Conservation (phyloP, 1,140 invertebrate genomes). For the Dreissena rostriformis region DNA sequence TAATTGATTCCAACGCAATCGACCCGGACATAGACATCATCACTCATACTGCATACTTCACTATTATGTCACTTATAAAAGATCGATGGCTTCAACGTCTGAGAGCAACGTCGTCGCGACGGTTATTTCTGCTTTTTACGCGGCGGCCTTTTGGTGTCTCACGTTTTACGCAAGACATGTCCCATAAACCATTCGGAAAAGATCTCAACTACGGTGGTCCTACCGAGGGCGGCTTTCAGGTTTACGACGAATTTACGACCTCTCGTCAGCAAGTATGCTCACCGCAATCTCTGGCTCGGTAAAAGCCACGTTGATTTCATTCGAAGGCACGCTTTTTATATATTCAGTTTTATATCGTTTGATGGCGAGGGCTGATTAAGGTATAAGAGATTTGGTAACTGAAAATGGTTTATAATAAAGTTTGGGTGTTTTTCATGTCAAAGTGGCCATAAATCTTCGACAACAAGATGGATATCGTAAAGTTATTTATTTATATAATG, state of each 20-base stretch:
- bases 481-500: neutral
- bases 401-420: slow-evolving; percentile 4
- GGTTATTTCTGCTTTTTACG: too few relatives aligned
- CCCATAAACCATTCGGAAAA: slow-evolving; percentile 41
- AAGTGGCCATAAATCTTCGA: slow-evolving; percentile 31
- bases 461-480: slow-evolving; percentile 11
- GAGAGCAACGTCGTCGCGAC: too few relatives aligned
- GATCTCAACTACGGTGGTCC: slow-evolving; percentile 40
- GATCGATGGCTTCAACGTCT: too few relatives aligned
- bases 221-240: slow-evolving; percentile 37
- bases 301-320: slow-evolving; percentile 27
- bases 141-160: too few relatives aligned
- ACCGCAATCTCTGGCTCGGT: slow-evolving; percentile 12
- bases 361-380: slow-evolving; percentile 29
- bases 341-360: slow-evolving; percentile 26
- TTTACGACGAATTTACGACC: slow-evolving; percentile 50
- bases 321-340: slow-evolving; percentile 7
- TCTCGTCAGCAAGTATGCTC: slow-evolving; percentile 28
- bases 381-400: too few relatives aligned
- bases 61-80: too few relatives aligned
- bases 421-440: slow-evolving; percentile 34
- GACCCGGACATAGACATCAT: too few relatives aligned
- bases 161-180: too few relatives aligned
- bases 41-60: too few relatives aligned
- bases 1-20: too few relatives aligned